Base-by-base conservation (phyloP, 1,140 invertebrate species). In the Drosophila busckii region DNA sequence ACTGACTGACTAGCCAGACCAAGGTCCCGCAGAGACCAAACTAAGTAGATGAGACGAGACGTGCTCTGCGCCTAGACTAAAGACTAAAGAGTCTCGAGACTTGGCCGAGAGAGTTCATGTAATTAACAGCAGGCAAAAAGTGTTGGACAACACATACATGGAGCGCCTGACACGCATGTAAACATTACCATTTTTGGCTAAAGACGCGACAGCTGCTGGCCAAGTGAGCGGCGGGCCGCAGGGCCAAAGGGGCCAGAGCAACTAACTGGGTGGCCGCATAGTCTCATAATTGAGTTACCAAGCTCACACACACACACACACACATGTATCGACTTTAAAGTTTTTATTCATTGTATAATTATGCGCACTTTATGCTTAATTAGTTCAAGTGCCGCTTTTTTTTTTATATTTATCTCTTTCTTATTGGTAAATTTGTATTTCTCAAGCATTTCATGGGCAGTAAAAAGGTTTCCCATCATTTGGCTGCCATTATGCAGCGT, bases 161-260 rank as follows among this genome's bases (percentile, higher is more conserved):
- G 73, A 66, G 28, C 53, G 73, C 71, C n/a, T n/a, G 75, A 82
- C 76, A 82, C 76, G 76, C 70, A 82, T 83, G 70, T 82, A 75
- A 76, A 83, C 75, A 84, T 82, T 83, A 56, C 76, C 76, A 82
- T 82, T 82, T 82, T 82, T 82, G 76, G 76, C 65, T 80, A 84
- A 70, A 75, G 76, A 69, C 75, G 75, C 75, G 75, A 80, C 75
- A 82, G 70, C 44, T 75, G 73, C 32, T 26, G 23, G 19, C n/a
- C n/a, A n/a, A n/a, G n/a, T n/a, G n/a, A n/a, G n/a, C 32, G 35
- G 52, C 25, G 9, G 20, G 9, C 15, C 22, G 16, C 35, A 16
- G 9, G 31, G 2, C 19, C 22, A 37, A 12, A 55, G 44, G 1
- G 7, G 16, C 25, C 8, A 10, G 17, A 1, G 53, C 13, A n/a